Percentiles rank a stretch among this genome's conserved stretches.
phyloP scores from a whole-genome alignment of 2,113 vertebrate species.

The Piliocolobus tephrosceles region DNA sequence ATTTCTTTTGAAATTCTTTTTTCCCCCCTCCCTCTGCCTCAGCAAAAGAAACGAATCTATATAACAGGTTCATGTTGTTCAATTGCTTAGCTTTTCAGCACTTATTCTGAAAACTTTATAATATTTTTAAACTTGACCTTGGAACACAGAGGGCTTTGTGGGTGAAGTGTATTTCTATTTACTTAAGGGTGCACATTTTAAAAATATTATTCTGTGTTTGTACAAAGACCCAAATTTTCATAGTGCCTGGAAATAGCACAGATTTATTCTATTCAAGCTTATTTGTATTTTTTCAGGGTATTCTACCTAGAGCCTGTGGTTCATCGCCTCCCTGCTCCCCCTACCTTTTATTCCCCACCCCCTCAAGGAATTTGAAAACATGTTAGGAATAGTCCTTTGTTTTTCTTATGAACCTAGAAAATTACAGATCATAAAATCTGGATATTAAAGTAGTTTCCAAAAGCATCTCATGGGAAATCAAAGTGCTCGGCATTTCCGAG shows the following conservation, averaged over 20 bases:
- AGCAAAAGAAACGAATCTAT: constrained; percentile 31
- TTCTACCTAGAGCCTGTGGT: constrained; percentile 53
- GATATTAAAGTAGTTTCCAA: constrained; percentile 59
- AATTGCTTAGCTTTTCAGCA: constrained; percentile 48
- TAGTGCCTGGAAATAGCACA: constrained; percentile 62
- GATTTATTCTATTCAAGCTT: constrained; percentile 67
- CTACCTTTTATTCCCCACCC: constrained; percentile 54
- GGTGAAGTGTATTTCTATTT: constrained; percentile 64
- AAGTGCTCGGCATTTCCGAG: constrained; percentile 50
- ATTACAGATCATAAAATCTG: constrained; percentile 40
- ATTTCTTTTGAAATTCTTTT: constrained; percentile 62
- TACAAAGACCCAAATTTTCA: constrained; percentile 70
- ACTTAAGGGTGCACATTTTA: constrained; percentile 65
- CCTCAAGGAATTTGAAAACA: constrained; percentile 69
- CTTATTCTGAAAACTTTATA: constrained; percentile 65
- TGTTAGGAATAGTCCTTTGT: constrained; percentile 74
- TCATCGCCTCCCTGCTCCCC: constrained; percentile 54
- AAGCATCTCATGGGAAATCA: constrained; percentile 52
- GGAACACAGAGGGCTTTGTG: constrained; percentile 52
- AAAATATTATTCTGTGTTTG: constrained; percentile 60
- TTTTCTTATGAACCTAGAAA: constrained; percentile 63
- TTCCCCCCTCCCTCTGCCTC: constrained; percentile 51
- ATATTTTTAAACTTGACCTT: constrained; percentile 65
- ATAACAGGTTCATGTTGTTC: constrained; percentile 51
- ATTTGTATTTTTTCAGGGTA: constrained; percentile 63